These are phyloP conservation scores for Ataeniobius toweri DNA, from an alignment of 2,797 vertebrate species.

Conservation along the genomic window DNA sequence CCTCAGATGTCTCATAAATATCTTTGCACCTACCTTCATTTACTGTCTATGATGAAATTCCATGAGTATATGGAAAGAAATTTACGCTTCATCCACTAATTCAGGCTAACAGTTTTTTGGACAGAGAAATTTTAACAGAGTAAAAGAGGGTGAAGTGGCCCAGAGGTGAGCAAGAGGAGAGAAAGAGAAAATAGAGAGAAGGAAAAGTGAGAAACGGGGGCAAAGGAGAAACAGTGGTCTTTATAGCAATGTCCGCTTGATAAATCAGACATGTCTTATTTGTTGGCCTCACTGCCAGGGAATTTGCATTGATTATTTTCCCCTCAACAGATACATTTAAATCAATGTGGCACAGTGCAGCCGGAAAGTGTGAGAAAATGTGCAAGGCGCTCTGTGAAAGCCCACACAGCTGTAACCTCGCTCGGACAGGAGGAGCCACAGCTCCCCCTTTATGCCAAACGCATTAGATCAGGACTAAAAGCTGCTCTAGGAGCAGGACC, in stretches of 20 bases:
- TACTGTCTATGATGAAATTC: slow-evolving; percentile 81
- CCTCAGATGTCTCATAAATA: slow-evolving; percentile 81
- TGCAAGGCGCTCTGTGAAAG: slow-evolving; percentile 63
- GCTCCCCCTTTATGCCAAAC: slow-evolving; percentile 97
- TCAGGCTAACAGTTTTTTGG: slow-evolving; percentile 83
- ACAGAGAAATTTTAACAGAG: slow-evolving; percentile 68
- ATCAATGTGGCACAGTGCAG: slow-evolving; percentile 88
- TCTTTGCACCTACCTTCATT: slow-evolving; percentile 89
- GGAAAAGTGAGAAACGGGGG: slow-evolving; percentile 51
- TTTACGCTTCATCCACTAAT: slow-evolving; percentile 87
- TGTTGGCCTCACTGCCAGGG: slow-evolving; percentile 86
- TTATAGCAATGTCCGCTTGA: slow-evolving; percentile 89
- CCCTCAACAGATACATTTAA: slow-evolving; percentile 93
- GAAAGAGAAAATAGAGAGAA: slow-evolving; percentile 20
- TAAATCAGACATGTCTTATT: slow-evolving; percentile 89
- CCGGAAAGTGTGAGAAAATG: slow-evolving; percentile 82
- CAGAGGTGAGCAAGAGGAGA: slow-evolving; percentile 79
- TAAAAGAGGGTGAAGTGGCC: slow-evolving; percentile 74
- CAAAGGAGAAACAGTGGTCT: slow-evolving; percentile 84
- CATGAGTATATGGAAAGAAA: slow-evolving; percentile 76
- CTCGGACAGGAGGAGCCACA: slow-evolving; percentile 88
- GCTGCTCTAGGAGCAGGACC: slow-evolving; percentile 30
- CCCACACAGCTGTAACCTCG: slow-evolving; percentile 72
- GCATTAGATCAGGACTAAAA: slow-evolving; percentile 79
- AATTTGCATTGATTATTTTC: slow-evolving; percentile 99